Conservation (phyloP, 2,113 vertebrate genomes). For the Oryctolagus cuniculus region DNA sequence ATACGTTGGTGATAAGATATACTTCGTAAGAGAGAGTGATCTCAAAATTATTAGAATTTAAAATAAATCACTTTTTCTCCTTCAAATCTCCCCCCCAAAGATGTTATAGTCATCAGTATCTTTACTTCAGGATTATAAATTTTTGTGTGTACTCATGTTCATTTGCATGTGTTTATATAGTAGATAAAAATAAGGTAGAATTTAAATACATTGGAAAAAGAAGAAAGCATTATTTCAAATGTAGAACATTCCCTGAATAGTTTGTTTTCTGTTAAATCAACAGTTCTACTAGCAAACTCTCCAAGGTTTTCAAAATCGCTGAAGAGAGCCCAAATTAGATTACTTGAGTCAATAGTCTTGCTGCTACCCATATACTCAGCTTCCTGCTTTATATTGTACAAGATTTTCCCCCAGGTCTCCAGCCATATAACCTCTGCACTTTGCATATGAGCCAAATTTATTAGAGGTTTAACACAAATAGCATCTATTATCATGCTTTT, state of each 20-base stretch:
- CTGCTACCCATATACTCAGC: not conserved
- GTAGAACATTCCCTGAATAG: slow-evolving; percentile 16
- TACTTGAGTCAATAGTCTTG: slow-evolving; percentile 60
- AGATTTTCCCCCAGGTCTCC: not conserved
- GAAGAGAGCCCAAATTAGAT: slow-evolving; percentile 57
- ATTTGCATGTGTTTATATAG: not conserved
- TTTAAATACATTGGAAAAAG: slow-evolving; percentile 16
- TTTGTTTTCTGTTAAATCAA: slow-evolving; percentile 72
- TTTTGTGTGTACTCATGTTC: not conserved
- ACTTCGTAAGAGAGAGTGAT: not conserved
- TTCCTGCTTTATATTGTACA: slow-evolving; percentile 8
- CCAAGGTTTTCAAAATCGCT: slow-evolving; percentile 46
- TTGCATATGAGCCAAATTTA: not conserved
- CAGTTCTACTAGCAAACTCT: slow-evolving; percentile 49
- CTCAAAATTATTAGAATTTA: not conserved
- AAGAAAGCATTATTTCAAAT: slow-evolving; percentile 42
- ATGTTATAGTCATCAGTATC: not conserved
- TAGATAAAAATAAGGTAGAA: slow-evolving; percentile 5
- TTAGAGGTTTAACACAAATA: not conserved
- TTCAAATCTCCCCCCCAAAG: rapidly evolving
- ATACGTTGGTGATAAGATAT: not conserved
- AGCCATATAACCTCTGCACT: not conserved
- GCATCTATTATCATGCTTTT: not conserved
- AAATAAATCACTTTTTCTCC: not conserved
- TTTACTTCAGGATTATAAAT: not conserved